Evolutionary conservation across 1,140 invertebrate genomes (phyloP).

Genomic region (Tenebrio molitor): DNA sequence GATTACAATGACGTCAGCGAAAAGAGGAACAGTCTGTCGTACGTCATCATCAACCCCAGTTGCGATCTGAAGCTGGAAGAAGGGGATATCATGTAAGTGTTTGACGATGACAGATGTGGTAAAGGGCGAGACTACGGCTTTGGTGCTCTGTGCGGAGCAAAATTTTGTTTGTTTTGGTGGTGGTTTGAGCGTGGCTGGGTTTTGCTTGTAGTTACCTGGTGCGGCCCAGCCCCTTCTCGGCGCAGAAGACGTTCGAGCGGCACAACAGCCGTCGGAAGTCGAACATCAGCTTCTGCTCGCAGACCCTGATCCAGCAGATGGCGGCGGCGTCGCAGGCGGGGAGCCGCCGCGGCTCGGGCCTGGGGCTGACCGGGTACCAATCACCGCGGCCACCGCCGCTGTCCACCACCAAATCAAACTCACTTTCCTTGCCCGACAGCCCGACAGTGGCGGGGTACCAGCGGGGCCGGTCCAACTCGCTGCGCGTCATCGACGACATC

Average conservation of each 20-base stretch:
- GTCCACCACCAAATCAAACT: conserved; percentile 88
- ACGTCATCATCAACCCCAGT: conserved; percentile 98
- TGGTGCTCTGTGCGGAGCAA: no score
- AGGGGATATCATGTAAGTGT: conserved; percentile 93
- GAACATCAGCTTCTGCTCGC: conserved; percentile 90
- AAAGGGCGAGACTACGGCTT: no score
- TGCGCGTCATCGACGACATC: conserved; percentile 88
- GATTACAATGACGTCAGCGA: conserved; percentile 95
- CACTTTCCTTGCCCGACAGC: conserved; percentile 88
- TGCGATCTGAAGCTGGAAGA: conserved; percentile 97
- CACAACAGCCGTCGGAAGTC: conserved; percentile 92
- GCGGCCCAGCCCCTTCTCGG: conserved; percentile 90
- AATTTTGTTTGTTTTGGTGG: no score
- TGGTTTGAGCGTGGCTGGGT: no score
- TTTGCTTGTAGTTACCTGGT: conserved; percentile 82
- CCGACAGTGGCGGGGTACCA: conserved; percentile 82
- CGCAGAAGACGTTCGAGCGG: conserved; percentile 93
- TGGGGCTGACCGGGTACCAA: conserved; percentile 74
- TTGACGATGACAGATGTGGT: no score
- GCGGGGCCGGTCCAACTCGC: conserved; percentile 86
- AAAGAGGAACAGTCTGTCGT: conserved; percentile 92
- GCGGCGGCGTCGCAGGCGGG: conserved; percentile 68
- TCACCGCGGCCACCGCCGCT: conserved; percentile 81
- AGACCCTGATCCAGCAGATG: conserved; percentile 77
- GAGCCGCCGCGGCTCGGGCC: conserved; percentile 72